Evolutionary conservation across 1,140 invertebrate species (phyloP).

Genomic region (Chrysopa pallens): DNA sequence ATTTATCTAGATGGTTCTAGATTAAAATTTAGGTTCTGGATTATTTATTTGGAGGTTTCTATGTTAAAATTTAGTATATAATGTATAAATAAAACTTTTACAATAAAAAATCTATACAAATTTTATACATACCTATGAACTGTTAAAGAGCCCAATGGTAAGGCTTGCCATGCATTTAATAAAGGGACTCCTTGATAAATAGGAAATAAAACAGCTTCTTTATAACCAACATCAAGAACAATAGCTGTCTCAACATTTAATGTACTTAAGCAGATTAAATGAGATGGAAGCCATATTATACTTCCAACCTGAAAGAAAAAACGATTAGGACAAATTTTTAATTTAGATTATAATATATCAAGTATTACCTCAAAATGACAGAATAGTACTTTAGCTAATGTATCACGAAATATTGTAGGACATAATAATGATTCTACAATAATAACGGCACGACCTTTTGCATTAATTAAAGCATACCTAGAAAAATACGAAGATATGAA

Average conservation of each 20-base stretch:
- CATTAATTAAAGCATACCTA: slow-evolving; percentile 75
- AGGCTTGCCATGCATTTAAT: slow-evolving; percentile 57
- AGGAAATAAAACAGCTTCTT: slow-evolving; percentile 64
- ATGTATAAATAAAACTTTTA: no score
- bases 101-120: slow-evolving; percentile 1
- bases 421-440: slow-evolving; percentile 79
- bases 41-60: no score
- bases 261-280: slow-evolving; percentile 60
- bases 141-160: slow-evolving; percentile 47
- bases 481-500: slow-evolving; percentile 5
- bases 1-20: no score
- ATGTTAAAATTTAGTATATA: no score
- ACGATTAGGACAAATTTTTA: neutral
- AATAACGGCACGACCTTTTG: slow-evolving; percentile 80
- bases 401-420: slow-evolving; percentile 63
- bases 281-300: slow-evolving; percentile 34
- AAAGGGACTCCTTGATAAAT: slow-evolving; percentile 72
- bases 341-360: slow-evolving; percentile 1
- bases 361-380: slow-evolving; percentile 72
- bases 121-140: slow-evolving; percentile 36
- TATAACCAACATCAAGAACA: slow-evolving; percentile 75
- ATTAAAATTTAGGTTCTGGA: no score
- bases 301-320: neutral
- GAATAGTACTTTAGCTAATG: slow-evolving; percentile 79
- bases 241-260: slow-evolving; percentile 59